Evolutionary conservation across 2,113 vertebrate genomes (phyloP), one percentile per base, ranked within the genome.

Genomic region (Anas platyrhynchos): DNA sequence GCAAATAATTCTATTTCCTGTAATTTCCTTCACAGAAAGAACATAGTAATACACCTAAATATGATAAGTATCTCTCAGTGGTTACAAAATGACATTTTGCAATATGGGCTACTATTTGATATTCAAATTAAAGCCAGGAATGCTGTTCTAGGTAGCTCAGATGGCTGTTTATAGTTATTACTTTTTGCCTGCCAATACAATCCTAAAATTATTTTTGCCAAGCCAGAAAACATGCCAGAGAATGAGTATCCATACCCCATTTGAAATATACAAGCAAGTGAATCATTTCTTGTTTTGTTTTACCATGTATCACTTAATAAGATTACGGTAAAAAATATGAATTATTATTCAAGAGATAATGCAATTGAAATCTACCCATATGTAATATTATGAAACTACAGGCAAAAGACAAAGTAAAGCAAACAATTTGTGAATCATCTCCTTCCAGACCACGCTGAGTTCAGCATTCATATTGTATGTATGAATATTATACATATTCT

Each of bases 81-180:
- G 26, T 83, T 88, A 59, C 46, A 86, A 32, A 95, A 85, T 13
- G 3, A 10, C 67, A 83, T 73, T 80, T 78, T 81, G 34, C 68
- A 91, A 75, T 91, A 91, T 61, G 61, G 34, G 16, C 43, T 65
- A 44, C 23, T 55, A 52, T 61, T 86, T 84, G 26, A 83, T 75
- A 71, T 72, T 84, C 52, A 72, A 29, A 90, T 79, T 81, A 41
- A 91, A 88, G 65, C 83, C 0, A 73, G 23, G 4, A 87, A 91
- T 44, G n/a, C 13, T 81, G 21, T 16, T 66, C 43, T 75, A 86
- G 58, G 77, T 91, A 86, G 79, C 65, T 95, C 91, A 93, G 65
- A 90, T 88, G 76, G 88, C 16, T 91, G 54, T 62, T 96, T 58
- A 86, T 20, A 77, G 71, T 80, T 91, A 89, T 85, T 85, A 89